Base-by-base conservation (phyloP, 2,888 invertebrate genomes). In the Drosophila aldrichi region DNA sequence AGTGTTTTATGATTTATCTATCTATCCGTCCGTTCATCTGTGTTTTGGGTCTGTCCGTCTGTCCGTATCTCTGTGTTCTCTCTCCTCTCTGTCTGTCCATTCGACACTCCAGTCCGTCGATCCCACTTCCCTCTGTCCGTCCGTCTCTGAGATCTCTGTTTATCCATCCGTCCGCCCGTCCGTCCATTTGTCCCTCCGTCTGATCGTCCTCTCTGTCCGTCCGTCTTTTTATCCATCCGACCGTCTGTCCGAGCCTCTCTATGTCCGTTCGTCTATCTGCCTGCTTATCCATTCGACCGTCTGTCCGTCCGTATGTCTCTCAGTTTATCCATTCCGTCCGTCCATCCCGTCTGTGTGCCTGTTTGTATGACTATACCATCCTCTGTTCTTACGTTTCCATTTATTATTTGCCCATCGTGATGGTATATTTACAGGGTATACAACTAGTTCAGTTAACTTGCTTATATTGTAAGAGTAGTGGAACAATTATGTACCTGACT, bases 401-500 rank as follows among this genome's bases (percentile, higher is more conserved):
- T 29, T 29, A 25, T 5, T 25, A 5, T 25, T 25, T 25, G 7
- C 5, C 6, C 25, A 6, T 25, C 25, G 6, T 25, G 5, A 1
- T 25, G 25, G 6, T 6, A 0, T 25, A 29, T 29, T 10, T 48
- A 14, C 36, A 36, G 41, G 64, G 64, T 48, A 66, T 36, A 20
- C 10, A 12, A 9, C 36, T 46, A 34, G 38, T 41, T 41, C 7
- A 16, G 44, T n/a, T 25, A 43, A 44, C 46, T 29, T 22, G 52
- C 6, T 46, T 54, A 34, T 18, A 41, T 46, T 54, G 25, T 18
- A 41, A 41, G 44, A 41, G n/a, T 29, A 41, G 41, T 46, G 49
- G 32, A 38, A 38, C 68, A 60, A 60, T 59, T 69, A 60, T 59
- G 3, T 48, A 61, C 41, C 36, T 60, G 16, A 52, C n/a, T n/a